A percentile compares a stretch with the other conserved stretches of the same genome.
These are phyloP conservation scores for Panurus biarmicus DNA, from an alignment of 2,113 vertebrate species.

Conservation along the genomic window DNA sequence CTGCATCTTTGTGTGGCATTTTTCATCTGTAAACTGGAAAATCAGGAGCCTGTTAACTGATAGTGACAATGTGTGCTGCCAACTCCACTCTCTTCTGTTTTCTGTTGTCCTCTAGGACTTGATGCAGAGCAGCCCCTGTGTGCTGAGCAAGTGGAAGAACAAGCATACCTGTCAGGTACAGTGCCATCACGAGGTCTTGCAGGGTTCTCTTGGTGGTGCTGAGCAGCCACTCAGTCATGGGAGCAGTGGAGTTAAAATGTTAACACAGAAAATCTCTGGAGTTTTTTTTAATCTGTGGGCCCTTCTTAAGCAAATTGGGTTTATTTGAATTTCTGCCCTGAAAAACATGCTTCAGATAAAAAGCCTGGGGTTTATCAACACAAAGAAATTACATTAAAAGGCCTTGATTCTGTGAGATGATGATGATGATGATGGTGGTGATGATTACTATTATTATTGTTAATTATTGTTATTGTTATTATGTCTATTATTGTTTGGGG, in stretches of 20 bases:
- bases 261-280: not conserved
- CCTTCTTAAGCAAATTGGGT: not conserved
- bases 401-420: not conserved
- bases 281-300: not conserved
- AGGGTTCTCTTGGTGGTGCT: slow-evolving; percentile 31
- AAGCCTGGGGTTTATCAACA: not conserved
- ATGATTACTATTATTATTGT: not conserved
- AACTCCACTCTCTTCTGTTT: slow-evolving; percentile 65
- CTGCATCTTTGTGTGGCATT: slow-evolving; percentile 80
- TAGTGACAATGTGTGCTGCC: slow-evolving; percentile 34
- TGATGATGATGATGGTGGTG: not conserved
- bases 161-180: slow-evolving; percentile 91
- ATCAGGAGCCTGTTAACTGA: slow-evolving; percentile 64
- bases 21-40: slow-evolving; percentile 55
- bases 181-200: slow-evolving; percentile 64
- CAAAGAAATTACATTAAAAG: not conserved
- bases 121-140: slow-evolving; percentile 82
- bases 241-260: slow-evolving; percentile 34
- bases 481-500: not conserved
- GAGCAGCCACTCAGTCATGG: slow-evolving; percentile 30
- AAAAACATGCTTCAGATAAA: not conserved
- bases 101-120: slow-evolving; percentile 82
- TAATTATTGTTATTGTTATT: not conserved
- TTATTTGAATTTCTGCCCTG: slow-evolving; percentile 18
- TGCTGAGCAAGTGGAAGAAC: slow-evolving; percentile 92